Percentiles rank a stretch among this genome's conserved stretches.
phyloP scores from a whole-genome alignment of 1,140 invertebrate genomes.

The Papilio machaon region DNA sequence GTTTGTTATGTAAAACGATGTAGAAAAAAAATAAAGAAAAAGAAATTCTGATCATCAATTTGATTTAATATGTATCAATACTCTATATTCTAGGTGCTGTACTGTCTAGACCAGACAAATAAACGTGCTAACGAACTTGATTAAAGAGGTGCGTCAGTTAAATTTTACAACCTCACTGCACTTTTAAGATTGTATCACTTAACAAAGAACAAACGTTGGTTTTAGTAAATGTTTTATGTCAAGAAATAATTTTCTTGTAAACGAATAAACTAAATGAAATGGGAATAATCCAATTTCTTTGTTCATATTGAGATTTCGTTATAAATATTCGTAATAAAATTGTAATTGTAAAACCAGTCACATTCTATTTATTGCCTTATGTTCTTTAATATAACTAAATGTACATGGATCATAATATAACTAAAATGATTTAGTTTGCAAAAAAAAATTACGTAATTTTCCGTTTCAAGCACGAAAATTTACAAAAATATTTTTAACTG shows the following conservation, averaged over 20 bases:
- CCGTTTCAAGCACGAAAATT: too few species aligned
- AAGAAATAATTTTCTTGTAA: too few species aligned
- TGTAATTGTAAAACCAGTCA: too few species aligned
- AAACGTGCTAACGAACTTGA: conserved; percentile 17
- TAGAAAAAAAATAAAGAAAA: background rate
- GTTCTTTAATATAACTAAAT: too few species aligned
- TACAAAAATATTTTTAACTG: background rate
- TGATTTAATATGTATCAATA: background rate
- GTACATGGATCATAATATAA: too few species aligned
- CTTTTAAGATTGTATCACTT: background rate
- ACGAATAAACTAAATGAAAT: too few species aligned
- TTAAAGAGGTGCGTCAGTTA: background rate
- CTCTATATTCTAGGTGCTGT: background rate
- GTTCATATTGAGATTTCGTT: too few species aligned
- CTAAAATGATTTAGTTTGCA: too few species aligned
- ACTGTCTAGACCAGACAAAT: conserved; percentile 7
- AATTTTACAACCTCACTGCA: conserved; percentile 5
- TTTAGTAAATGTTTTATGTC: background rate
- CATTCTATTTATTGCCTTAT: too few species aligned
- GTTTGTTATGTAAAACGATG: background rate
- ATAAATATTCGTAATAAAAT: too few species aligned
- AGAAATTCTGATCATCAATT: background rate
- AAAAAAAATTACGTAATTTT: too few species aligned
- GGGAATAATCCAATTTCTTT: too few species aligned
- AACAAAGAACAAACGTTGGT: background rate